These are phyloP conservation scores for Brachyalestes nurse DNA, from an alignment of 2,797 vertebrate genomes.

Conservation along the genomic window DNA sequence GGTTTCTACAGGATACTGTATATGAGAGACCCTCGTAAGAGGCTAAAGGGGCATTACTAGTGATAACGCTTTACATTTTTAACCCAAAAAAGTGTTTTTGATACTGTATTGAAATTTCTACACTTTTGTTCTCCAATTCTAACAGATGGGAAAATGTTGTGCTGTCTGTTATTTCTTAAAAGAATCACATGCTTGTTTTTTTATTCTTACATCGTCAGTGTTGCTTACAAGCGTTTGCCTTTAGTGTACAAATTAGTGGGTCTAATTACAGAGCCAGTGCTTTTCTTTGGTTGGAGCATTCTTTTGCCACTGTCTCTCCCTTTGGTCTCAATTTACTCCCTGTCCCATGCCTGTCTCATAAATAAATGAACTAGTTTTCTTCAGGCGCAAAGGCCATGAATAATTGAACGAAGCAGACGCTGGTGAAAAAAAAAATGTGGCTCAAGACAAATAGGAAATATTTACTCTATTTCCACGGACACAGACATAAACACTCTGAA, in stretches of 20 bases:
- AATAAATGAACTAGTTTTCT: conserved; percentile 68
- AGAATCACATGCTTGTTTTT: not conserved
- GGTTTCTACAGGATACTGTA: too few species aligned
- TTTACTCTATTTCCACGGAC: conserved; percentile 43
- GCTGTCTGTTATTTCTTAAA: not conserved
- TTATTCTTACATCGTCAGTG: not conserved
- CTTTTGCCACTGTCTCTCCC: conserved; percentile 43
- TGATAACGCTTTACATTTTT: too few species aligned
- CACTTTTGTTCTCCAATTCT: too few species aligned
- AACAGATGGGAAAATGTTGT: not conserved
- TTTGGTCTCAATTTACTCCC: conserved; percentile 66
- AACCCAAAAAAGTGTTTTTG: too few species aligned
- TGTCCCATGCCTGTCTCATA: conserved; percentile 66
- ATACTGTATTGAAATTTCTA: too few species aligned
- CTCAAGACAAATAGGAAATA: conserved; percentile 35
- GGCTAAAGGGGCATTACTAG: too few species aligned
- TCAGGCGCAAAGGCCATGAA: conserved; percentile 67
- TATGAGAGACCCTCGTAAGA: too few species aligned
- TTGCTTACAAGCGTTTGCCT: not conserved
- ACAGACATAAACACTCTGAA: not conserved
- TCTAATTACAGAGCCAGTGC: conserved; percentile 3
- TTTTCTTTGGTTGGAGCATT: conserved; percentile 25
- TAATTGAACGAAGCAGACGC: conserved; percentile 66
- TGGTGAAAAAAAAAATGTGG: conserved; percentile 14
- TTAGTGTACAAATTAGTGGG: not conserved